Evolutionary conservation across 2,797 vertebrate species (phyloP), one percentile per base, ranked within the genome.

Genomic region (Thamnophis elegans): DNA sequence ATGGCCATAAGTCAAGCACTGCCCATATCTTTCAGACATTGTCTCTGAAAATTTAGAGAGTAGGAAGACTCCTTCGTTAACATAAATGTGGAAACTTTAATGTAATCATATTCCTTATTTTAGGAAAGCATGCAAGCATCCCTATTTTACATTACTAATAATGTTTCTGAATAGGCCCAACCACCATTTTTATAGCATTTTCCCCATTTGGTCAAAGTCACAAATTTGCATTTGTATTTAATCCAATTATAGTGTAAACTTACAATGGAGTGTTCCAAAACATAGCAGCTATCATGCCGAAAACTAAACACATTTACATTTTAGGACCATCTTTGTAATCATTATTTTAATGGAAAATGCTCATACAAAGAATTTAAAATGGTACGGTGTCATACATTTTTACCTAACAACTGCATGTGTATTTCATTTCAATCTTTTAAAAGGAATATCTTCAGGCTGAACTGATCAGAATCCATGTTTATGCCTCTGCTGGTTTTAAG

Each of bases 231-330:
- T 86, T 86, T 42, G 3, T 92, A 89, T 73, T 55, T 93, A 89
- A 89, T 94, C 25, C 89, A 47, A 89, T 90, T 91, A 91, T 78
- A 94, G 92, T 92, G 88, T 91, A 94, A 96, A 28, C 87, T 91
- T 18, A 58, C 12, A 92, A 87, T 85, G 51, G 42, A 93, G 22
- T 56, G 32, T 73, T 94, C 94, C 26, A 87, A 94, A 88, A 89
- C 22, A 89, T 58, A 90, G 65, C 54, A 92, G 92, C 20, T 82
- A 89, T 89, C 32, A 55, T 59, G 78, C 95, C 91, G 2, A 0
- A 92, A 93, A 89, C 85, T 93, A 92, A 96, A 96, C 92, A 95
- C 94, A 95, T 93, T 92, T 55, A 93, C 26, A 9, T 93, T 94
- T 65, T 56, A 51, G 36, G 25, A 55, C 11, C 3, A 85, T 58